Evolutionary conservation across 2,113 vertebrate species (phyloP).

Genomic region (Seriola aureovittata): DNA sequence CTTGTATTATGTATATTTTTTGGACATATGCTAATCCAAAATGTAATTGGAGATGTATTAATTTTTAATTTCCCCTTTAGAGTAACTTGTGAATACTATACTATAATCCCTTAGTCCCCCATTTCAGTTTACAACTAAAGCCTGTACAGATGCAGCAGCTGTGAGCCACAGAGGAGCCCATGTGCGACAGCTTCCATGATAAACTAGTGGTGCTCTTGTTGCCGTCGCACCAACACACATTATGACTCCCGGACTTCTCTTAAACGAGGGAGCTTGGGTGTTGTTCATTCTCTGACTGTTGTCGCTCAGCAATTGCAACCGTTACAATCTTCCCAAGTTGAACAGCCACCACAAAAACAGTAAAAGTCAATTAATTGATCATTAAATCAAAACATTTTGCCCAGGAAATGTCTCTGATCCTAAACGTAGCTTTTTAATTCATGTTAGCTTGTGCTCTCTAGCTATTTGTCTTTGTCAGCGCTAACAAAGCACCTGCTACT

Average conservation of each 20-base stretch:
- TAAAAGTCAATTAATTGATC: constrained; percentile 26
- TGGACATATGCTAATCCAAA: no score
- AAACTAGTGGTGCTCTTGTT: constrained; percentile 42
- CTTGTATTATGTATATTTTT: background rate
- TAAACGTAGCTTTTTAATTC: background rate
- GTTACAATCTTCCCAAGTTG: background rate
- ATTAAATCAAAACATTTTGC: background rate
- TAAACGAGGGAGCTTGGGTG: constrained; percentile 34
- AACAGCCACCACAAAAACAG: background rate
- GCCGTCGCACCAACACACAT: constrained; percentile 15
- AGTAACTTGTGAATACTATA: no score
- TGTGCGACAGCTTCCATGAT: constrained; percentile 50
- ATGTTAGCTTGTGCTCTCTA: background rate
- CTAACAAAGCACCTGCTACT: constrained; percentile 33
- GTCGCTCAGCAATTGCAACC: background rate
- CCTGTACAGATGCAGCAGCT: constrained; percentile 8
- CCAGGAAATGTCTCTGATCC: background rate
- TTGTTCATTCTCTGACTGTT: constrained; percentile 2
- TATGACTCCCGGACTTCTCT: background rate
- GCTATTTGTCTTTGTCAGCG: constrained; percentile 53
- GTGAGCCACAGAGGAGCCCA: constrained; percentile 37
- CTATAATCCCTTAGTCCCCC: no score
- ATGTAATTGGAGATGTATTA: background rate
- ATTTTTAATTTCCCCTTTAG: no score
- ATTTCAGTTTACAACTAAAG: background rate